These are phyloP conservation scores for Diarsia rubi DNA, from an alignment of 2,888 invertebrate species.

Conservation along the genomic window DNA sequence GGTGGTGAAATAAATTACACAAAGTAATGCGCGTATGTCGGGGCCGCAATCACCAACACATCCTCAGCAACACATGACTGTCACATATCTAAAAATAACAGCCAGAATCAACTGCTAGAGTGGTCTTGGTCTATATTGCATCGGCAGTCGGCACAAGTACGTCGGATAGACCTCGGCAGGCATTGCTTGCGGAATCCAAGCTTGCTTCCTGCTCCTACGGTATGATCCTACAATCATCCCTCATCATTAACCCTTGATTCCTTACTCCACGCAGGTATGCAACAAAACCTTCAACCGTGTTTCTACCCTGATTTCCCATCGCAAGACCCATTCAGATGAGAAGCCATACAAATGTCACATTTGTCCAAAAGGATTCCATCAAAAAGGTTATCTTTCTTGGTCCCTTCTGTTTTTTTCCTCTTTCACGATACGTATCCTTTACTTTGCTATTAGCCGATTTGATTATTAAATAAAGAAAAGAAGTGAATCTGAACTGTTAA, in stretches of 20 bases:
- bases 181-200: background rate
- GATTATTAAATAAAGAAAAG: too few species aligned
- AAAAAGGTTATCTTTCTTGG: constrained; percentile 91
- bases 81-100: background rate
- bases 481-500: too few species aligned
- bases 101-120: background rate
- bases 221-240: background rate
- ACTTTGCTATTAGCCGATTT: too few species aligned
- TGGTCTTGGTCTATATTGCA: background rate
- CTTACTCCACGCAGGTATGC: constrained; percentile 88
- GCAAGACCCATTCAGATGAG: constrained; percentile 94
- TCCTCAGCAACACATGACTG: too few species aligned
- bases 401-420: constrained; percentile 8
- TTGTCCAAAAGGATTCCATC: constrained; percentile 95
- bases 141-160: background rate
- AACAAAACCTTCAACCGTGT: constrained; percentile 95
- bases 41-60: too few species aligned
- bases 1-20: too few species aligned
- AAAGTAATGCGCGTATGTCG: too few species aligned
- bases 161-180: background rate
- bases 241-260: background rate
- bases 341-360: constrained; percentile 94
- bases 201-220: background rate
- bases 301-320: constrained; percentile 95
- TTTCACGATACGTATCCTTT: too few species aligned